phyloP scores from a whole-genome alignment of 2,888 invertebrate genomes.

The Arctia plantaginis region DNA sequence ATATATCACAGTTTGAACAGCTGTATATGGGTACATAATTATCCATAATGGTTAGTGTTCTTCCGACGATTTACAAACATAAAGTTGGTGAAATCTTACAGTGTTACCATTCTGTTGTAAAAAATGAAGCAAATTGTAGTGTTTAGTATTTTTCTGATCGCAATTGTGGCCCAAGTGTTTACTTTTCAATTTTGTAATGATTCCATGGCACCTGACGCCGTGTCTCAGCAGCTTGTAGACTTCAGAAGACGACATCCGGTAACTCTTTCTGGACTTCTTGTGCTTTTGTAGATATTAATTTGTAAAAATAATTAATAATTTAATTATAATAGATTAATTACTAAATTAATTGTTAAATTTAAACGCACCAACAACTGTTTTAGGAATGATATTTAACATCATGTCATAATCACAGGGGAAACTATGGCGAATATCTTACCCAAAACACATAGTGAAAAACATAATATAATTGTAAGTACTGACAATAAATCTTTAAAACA shows the following conservation, averaged over 20 bases:
- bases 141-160: background rate
- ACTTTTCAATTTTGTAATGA: background rate
- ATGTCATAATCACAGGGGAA: too few species aligned
- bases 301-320: background rate
- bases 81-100: background rate
- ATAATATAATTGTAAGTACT: too few species aligned
- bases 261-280: background rate
- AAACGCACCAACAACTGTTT: too few species aligned
- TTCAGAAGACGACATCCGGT: slow-evolving; percentile 14
- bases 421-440: too few species aligned
- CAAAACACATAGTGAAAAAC: too few species aligned
- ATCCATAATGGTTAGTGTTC: background rate
- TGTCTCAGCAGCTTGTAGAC: slow-evolving; percentile 6
- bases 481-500: too few species aligned
- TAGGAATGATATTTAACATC: too few species aligned
- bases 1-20: background rate
- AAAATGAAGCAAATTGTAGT: background rate
- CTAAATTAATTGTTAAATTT: too few species aligned
- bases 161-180: background rate
- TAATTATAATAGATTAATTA: too few species aligned
- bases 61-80: background rate
- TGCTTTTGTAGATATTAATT: background rate
- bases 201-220: slow-evolving; percentile 1
- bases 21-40: background rate
- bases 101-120: background rate